Evolutionary conservation across 2,113 vertebrate genomes (phyloP).

Genomic region (Prolemur simus): DNA sequence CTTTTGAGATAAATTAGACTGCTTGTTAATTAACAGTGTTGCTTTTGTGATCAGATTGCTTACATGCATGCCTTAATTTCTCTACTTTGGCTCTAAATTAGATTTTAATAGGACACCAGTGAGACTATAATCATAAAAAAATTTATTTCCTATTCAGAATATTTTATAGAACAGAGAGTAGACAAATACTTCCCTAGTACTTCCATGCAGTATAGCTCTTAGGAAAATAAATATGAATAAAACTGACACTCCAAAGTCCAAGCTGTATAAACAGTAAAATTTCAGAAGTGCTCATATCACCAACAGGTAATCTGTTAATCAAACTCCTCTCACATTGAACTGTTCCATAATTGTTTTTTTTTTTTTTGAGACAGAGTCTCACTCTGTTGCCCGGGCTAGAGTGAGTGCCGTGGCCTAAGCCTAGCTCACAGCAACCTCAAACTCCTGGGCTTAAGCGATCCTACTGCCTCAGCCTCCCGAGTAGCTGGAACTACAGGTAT

Average conservation of each 20-base stretch:
- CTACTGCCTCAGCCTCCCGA: too few relatives aligned
- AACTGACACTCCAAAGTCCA: neutral
- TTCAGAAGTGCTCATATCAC: neutral
- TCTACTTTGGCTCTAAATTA: neutral
- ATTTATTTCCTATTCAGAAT: neutral
- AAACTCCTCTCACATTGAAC: neutral
- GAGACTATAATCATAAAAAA: neutral
- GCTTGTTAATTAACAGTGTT: neutral
- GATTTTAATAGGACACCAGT: neutral
- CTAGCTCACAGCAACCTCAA: too few relatives aligned
- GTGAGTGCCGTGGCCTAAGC: too few relatives aligned
- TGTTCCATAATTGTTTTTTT: neutral
- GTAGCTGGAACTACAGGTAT: too few relatives aligned
- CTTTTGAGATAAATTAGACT: neutral
- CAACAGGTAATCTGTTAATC: neutral
- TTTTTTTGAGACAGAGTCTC: too few relatives aligned
- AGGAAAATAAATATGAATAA: neutral
- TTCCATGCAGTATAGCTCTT: neutral
- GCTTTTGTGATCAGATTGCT: neutral
- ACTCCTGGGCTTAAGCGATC: too few relatives aligned
- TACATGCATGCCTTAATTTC: neutral
- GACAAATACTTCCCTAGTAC: neutral
- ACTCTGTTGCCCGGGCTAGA: too few relatives aligned
- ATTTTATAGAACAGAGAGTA: neutral
- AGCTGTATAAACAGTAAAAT: neutral